Conservation (phyloP, 1,140 invertebrate genomes). For the Triops longicaudatus region DNA sequence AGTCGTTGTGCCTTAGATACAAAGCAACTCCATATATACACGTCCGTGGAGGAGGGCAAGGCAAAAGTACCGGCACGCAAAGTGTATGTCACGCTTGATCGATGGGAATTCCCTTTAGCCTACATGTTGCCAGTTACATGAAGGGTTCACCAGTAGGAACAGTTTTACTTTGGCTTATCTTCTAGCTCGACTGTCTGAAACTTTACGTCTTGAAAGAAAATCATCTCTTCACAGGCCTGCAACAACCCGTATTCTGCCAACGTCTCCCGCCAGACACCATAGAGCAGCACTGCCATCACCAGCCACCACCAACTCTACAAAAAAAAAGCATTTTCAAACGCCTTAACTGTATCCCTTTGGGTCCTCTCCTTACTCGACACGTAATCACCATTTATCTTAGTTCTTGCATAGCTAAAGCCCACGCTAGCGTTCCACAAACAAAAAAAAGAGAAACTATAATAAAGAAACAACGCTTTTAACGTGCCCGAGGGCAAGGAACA, state of each 20-base stretch:
- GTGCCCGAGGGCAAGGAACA: not conserved
- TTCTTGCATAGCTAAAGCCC: slow-evolving; percentile 14
- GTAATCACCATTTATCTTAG: slow-evolving; percentile 12
- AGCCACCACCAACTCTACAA: no score
- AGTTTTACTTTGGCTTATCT: not conserved
- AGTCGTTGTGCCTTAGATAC: not conserved
- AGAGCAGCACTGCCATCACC: not conserved
- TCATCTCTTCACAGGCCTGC: not conserved
- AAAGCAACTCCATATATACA: not conserved
- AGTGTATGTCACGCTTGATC: not conserved
- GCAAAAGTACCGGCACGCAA: not conserved
- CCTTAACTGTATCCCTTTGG: slow-evolving; percentile 6
- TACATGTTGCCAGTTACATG: not conserved
- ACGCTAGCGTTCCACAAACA: not conserved
- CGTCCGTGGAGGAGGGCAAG: not conserved
- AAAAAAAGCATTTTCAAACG: not conserved
- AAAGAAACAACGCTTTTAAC: not conserved
- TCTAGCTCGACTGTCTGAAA: not conserved
- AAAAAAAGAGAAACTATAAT: not conserved
- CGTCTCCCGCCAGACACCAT: not conserved
- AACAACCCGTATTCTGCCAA: not conserved
- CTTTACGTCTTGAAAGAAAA: not conserved
- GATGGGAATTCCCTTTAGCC: not conserved
- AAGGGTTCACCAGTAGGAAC: not conserved
- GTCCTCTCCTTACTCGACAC: slow-evolving; percentile 14